phyloP scores from a whole-genome alignment of 2,113 vertebrate species.

The Trematocara variabile region DNA sequence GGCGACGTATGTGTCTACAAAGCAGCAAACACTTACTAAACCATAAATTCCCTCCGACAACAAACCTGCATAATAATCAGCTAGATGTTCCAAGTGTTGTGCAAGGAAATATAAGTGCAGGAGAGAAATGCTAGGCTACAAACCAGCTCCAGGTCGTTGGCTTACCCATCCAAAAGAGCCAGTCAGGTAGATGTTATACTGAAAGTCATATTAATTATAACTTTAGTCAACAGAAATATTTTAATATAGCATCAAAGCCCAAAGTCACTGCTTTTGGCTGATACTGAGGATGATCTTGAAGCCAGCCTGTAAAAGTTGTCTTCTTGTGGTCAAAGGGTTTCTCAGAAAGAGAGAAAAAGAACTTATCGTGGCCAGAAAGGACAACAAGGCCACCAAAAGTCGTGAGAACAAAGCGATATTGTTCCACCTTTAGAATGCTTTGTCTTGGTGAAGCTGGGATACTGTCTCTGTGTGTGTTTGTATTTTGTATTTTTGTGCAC shows the following conservation, averaged over 20 bases:
- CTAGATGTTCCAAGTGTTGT: neutral
- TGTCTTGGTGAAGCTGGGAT: neutral
- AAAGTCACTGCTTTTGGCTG: neutral
- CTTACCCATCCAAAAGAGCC: neutral
- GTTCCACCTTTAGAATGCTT: neutral
- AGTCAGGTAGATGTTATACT: neutral
- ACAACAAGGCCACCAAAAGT: neutral
- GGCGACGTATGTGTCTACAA: neutral
- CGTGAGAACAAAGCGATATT: neutral
- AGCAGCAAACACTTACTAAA: neutral
- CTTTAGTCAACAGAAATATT: neutral
- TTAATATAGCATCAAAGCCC: neutral
- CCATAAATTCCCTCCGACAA: neutral
- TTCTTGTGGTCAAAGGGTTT: neutral
- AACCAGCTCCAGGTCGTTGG: neutral
- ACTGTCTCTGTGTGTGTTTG: neutral
- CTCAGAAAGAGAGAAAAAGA: neutral
- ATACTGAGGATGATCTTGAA: neutral
- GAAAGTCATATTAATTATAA: neutral
- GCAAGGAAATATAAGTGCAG: neutral
- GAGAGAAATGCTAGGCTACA: neutral
- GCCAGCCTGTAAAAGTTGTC: neutral
- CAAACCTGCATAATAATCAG: neutral
- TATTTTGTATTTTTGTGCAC: neutral
- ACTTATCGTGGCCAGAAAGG: neutral